phyloP scores from a whole-genome alignment of 2,797 vertebrate genomes.

The Lithobates sylvaticus region DNA sequence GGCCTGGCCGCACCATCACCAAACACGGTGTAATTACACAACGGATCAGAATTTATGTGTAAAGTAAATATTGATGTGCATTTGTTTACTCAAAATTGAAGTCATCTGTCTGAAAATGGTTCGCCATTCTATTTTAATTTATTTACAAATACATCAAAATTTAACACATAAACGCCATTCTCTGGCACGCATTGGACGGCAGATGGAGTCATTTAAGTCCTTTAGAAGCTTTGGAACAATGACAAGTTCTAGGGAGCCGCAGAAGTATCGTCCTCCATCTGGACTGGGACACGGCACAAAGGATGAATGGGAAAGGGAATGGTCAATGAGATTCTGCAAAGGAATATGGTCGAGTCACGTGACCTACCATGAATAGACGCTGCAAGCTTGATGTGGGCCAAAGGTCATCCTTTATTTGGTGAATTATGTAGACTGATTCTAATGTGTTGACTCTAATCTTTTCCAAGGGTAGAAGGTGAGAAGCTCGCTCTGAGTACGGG shows the following conservation, averaged over 20 bases:
- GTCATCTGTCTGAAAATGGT: slow-evolving; percentile 63
- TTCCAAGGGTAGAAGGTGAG: background rate
- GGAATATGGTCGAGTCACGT: background rate
- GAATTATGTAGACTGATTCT: background rate
- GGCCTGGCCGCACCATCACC: background rate
- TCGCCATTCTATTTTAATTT: slow-evolving; percentile 64
- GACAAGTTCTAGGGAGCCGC: slow-evolving; percentile 69
- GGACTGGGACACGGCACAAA: slow-evolving; percentile 24
- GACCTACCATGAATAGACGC: slow-evolving; percentile 5
- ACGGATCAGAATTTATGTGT: background rate
- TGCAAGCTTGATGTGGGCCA: background rate
- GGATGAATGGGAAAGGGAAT: background rate
- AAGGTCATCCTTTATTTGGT: background rate
- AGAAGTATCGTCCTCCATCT: slow-evolving; percentile 61
- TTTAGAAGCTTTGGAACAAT: slow-evolving; percentile 69
- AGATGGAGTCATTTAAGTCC: slow-evolving; percentile 76
- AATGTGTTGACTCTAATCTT: background rate
- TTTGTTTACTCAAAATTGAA: slow-evolving; percentile 66
- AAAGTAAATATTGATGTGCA: slow-evolving; percentile 63
- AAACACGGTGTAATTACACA: background rate
- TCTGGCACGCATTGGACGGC: slow-evolving; percentile 68
- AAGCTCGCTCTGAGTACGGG: background rate
- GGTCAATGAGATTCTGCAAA: slow-evolving; percentile 20
- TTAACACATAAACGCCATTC: slow-evolving; percentile 63
- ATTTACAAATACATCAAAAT: slow-evolving; percentile 67